Evolutionary conservation across 2,113 vertebrate species (phyloP).

Genomic region (Dromiciops gliroides): DNA sequence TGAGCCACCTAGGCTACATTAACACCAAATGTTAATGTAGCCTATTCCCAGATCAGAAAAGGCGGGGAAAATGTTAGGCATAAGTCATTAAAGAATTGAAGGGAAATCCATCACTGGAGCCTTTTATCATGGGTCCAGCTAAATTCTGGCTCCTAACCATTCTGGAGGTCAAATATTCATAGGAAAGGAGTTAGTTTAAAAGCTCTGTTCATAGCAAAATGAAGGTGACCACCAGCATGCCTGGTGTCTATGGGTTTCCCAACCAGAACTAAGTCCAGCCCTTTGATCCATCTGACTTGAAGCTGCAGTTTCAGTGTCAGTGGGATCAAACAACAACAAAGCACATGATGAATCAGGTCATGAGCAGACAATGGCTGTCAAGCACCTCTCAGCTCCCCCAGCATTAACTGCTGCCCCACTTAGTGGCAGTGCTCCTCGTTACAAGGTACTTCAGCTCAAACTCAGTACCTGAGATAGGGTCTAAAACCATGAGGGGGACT

Average conservation of each 20-base stretch:
- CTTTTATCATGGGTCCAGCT: background rate
- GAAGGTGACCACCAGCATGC: background rate
- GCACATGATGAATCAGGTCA: background rate
- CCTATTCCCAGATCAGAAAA: background rate
- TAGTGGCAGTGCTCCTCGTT: background rate
- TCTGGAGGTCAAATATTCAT: background rate
- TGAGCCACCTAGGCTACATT: no score
- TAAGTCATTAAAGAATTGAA: background rate
- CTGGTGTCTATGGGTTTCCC: background rate
- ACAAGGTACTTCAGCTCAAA: background rate
- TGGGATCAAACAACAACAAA: background rate
- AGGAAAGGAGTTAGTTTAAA: conserved; percentile 30
- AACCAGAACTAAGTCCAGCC: background rate
- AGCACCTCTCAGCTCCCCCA: background rate
- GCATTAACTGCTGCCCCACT: background rate
- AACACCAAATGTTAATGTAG: background rate
- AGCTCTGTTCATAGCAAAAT: background rate
- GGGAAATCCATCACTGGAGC: background rate
- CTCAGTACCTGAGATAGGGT: background rate
- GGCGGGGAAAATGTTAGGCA: background rate
- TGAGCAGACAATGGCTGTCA: background rate
- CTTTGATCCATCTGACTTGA: background rate
- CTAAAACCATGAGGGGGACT: background rate
- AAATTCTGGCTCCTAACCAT: background rate
- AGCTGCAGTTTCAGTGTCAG: background rate